Conservation (phyloP, 2,797 vertebrate species). For the Clarias platycephalus region DNA sequence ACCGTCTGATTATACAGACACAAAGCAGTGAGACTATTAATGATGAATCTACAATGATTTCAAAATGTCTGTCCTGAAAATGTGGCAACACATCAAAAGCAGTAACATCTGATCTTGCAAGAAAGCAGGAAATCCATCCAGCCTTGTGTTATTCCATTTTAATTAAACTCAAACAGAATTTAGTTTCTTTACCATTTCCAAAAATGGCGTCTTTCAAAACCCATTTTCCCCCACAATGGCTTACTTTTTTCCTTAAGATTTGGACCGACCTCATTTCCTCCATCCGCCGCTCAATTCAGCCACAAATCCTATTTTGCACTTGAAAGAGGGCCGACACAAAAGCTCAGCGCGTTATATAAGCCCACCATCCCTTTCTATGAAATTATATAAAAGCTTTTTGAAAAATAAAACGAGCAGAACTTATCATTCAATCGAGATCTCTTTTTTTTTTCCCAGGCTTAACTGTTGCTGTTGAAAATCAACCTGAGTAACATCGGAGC, state of each 20-base stretch:
- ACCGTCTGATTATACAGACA: neutral
- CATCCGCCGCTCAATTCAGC: constrained; percentile 45
- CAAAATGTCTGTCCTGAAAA: neutral
- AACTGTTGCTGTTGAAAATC: neutral
- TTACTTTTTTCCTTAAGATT: constrained; percentile 25
- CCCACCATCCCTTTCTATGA: constrained; percentile 59
- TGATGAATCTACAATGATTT: neutral
- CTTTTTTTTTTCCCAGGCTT: constrained; percentile 10
- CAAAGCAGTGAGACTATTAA: neutral
- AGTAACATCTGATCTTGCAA: neutral
- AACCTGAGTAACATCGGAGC: neutral
- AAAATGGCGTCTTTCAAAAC: neutral
- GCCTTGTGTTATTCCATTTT: neutral
- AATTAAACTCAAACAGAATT: neutral
- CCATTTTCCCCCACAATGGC: neutral
- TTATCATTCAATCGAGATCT: constrained; percentile 30
- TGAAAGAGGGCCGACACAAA: constrained; percentile 72
- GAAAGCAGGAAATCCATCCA: neutral
- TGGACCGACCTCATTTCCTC: constrained; percentile 52
- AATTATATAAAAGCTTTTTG: constrained; percentile 59
- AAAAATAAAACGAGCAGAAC: constrained; percentile 11
- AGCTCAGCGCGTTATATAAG: constrained; percentile 70
- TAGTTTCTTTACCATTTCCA: neutral
- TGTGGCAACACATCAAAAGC: neutral
- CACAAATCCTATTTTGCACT: constrained; percentile 79